A percentile compares a stretch with the other conserved stretches of the same genome.
These are phyloP conservation scores for Drosophila dives DNA, from an alignment of 2,888 invertebrate genomes.

Conservation along the genomic window DNA sequence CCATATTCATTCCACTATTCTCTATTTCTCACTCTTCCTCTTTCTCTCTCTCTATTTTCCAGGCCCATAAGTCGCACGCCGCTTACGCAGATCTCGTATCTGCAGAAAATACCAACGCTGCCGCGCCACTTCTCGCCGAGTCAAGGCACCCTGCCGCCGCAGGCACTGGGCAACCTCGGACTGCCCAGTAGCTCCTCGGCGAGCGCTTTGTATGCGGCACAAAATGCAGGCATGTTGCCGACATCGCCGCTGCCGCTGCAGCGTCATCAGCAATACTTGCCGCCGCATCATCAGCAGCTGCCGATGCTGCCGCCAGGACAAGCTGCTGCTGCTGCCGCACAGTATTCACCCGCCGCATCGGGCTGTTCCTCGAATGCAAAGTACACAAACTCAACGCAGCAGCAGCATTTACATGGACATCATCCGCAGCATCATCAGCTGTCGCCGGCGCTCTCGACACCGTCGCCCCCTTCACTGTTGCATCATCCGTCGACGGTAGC, in stretches of 20 bases:
- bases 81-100: slow-evolving; percentile 83
- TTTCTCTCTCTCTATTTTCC: slow-evolving; percentile 38
- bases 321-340: slow-evolving; percentile 34
- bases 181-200: slow-evolving; percentile 83
- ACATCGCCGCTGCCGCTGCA: slow-evolving; percentile 84
- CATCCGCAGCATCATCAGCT: slow-evolving; percentile 71
- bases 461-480: slow-evolving; percentile 84
- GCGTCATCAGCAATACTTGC: slow-evolving; percentile 80
- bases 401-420: slow-evolving; percentile 35
- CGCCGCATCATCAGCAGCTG: slow-evolving; percentile 76
- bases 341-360: slow-evolving; percentile 80
- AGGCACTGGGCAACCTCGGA: slow-evolving; percentile 48
- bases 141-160: slow-evolving; percentile 41
- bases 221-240: slow-evolving; percentile 77
- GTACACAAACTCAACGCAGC: slow-evolving; percentile 75
- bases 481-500: slow-evolving; percentile 76
- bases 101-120: slow-evolving; percentile 83
- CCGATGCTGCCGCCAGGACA: slow-evolving; percentile 63
- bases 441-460: slow-evolving; percentile 84
- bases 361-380: slow-evolving; percentile 75
- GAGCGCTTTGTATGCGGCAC: slow-evolving; percentile 79
- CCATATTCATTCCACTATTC: slow-evolving; percentile 3
- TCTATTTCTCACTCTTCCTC: slow-evolving; percentile 10
- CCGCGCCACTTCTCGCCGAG: slow-evolving; percentile 83
- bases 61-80: slow-evolving; percentile 84